Evolutionary conservation across 2,888 invertebrate genomes (phyloP), one percentile per base, ranked within the genome.

Genomic region (Rotaria magnacalcarata): DNA sequence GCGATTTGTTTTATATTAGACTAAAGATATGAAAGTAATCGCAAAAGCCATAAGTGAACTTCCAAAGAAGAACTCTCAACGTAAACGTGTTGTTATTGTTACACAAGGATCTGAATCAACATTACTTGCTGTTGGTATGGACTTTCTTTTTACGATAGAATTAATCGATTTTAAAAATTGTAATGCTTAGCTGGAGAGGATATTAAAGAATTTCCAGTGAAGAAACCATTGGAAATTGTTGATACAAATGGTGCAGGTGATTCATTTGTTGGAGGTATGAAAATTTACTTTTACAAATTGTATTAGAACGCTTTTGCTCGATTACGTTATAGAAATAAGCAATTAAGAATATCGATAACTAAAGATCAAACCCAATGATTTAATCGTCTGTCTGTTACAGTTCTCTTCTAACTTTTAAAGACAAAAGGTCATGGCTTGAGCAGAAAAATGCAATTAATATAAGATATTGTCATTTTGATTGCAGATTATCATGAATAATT

Each of bases 211-310:
- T 67, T 67, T 67, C 21, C 34, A 67, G 67, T 67, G 11, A 67
- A 67, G 27, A 67, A 67, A n/a, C 67, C 67, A 67, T 27, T 67
- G 27, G 67, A 11, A 5, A 67, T 99, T 85, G 94, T 97, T 0
- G 99, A 99, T 90, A 98, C 98, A 0, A 99, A 98, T 91, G 98
- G 98, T 14, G 99, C 99, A 85, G 99, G 99, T 0, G 99, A 99
- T 92, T 97, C 97, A 0, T 99, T 99, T 92, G 94, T 95, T 80
- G 99, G 99, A 27, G 67, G 67, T 67, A 27, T n/a, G 67, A n/a
- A 52, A 52, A 16, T 52, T 34, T 34, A 34, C 52, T 16, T 52
- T 3, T 8, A 50, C 8, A 50, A 50, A 11, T 14, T 50, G 14
- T 50, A 50, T 50, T 50, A 14, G 14, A 50, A 50, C 0, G 14